Evolutionary conservation across 2,113 vertebrate genomes (phyloP), one percentile per base, ranked within the genome.

Genomic region (Ophthalmotilapia sp.): DNA sequence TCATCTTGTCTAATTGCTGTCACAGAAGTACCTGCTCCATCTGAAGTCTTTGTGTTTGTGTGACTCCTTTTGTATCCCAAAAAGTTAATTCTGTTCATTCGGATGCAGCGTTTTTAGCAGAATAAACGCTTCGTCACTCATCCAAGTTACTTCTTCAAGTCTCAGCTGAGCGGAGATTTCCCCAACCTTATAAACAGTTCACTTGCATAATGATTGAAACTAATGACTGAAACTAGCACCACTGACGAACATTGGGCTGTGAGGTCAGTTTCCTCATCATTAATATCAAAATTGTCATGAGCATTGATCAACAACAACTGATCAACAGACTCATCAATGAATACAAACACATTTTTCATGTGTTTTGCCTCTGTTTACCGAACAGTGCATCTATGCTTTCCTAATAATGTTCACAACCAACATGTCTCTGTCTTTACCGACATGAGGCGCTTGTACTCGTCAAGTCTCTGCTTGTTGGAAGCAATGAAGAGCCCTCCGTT

Each of bases 381-480:
- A 70, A 29, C 17, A 3, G 19, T 9, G 38, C 9, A 47, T 21
- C 4, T 13, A 14, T 42, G 5, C 21, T 56, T 40, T 58, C 33
- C 14, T 33, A 77, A 77, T 51, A 47, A 77, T 31, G 1, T 7
- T 77, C 73, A 77, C 26, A 51, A 77, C 26, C 26, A 17, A 31
- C 73, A 51, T 33, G 45, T 51, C 8, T 13, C 6, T 6, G 9
- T 73, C 19, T 97, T 75, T 96, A 99, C 99, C 95, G 99, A 98
- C 99, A 99, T 99, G 82, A 99, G 98, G n/a, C 98, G 95, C 83
- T 98, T 99, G 96, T 99, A 99, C 89, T 99, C 99, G 0, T 99
- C 98, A 87, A 99, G 95, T 3, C 99, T 96, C 93, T 99, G 98
- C 89, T 97, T 97, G 96, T 96, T 99, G 94, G 98, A 99, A 9